Evolutionary conservation across 2,113 vertebrate species (phyloP), one percentile per base, ranked within the genome.

Genomic region (Sterrhoptilus dennistouni): DNA sequence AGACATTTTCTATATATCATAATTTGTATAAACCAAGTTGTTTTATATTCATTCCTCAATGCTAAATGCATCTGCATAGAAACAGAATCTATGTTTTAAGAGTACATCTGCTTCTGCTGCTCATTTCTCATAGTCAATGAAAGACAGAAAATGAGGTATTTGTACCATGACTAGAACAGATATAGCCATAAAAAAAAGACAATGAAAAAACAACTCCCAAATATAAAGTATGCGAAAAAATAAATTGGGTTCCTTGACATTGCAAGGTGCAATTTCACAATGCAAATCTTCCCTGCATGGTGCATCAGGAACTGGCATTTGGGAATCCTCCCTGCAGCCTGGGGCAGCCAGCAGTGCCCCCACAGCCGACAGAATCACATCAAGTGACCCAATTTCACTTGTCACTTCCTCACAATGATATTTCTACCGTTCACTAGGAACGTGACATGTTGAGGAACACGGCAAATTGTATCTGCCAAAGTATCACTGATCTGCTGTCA

Each of bases 21-120:
- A 54, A 94, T 94, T 81, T 82, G 50, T 92, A 96, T 45, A 92
- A 90, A 87, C 86, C 83, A 47, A 77, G 75, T 90, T 64, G 69
- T 78, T 96, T 94, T 84, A 66, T 81, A 83, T 92, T 87, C 86
- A 92, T 96, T 95, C 85, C 76, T 83, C 79, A 94, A 94, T 81
- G 90, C 68, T 89, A 92, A 97, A 74, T 76, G 85, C 92, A 93
- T 93, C 96, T 95, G 90, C 87, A 92, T 57, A 75, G 90, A 96
- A 96, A 83, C 68, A 93, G 95, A 83, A 80, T 83, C 72, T 83
- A 65, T 94, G 60, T 86, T 96, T 96, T 94, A 96, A 93, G 79
- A 94, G 76, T 89, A 78, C 93, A 96, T 95, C 93, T 92, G 96
- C 93, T 70, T 70, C 83, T 86, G 77, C 59, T 93, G 78, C 69